These are phyloP conservation scores for Valencia hispanica DNA, from an alignment of 2,797 vertebrate species.

Conservation along the genomic window DNA sequence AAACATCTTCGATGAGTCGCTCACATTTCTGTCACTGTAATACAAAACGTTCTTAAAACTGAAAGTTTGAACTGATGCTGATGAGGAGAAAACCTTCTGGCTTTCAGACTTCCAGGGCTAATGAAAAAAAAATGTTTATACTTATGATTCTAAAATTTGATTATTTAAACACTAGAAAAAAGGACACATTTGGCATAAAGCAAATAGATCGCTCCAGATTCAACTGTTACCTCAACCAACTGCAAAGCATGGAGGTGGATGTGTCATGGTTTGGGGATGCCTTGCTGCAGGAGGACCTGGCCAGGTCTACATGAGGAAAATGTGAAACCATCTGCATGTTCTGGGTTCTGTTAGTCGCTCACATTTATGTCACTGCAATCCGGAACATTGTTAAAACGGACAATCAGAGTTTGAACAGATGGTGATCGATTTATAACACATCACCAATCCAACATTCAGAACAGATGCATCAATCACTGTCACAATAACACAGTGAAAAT, in stretches of 20 bases:
- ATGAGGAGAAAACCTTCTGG: too few relatives aligned
- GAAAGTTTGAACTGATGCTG: neutral
- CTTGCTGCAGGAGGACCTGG: too few relatives aligned
- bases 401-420: slow-evolving; percentile 20
- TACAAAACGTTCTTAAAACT: neutral
- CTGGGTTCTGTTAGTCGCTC: slow-evolving; percentile 7
- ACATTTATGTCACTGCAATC: slow-evolving; percentile 10
- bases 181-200: too few relatives aligned
- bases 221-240: neutral
- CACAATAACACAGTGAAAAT: slow-evolving; percentile 58
- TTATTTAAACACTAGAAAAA: too few relatives aligned
- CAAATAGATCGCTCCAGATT: neutral
- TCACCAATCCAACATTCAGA: slow-evolving; percentile 41
- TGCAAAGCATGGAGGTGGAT: too few relatives aligned
- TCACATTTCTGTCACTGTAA: neutral
- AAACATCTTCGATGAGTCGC: neutral
- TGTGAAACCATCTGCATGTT: too few relatives aligned
- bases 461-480: slow-evolving; percentile 25
- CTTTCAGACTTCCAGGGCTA: too few relatives aligned
- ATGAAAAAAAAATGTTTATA: neutral
- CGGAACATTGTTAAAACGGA: slow-evolving; percentile 49
- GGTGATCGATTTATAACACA: slow-evolving; percentile 17
- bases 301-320: too few relatives aligned
- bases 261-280: too few relatives aligned
- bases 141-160: too few relatives aligned